Base-by-base conservation (phyloP, 64 coral and sea anemone genomes). In the Platygyra sinensis region DNA sequence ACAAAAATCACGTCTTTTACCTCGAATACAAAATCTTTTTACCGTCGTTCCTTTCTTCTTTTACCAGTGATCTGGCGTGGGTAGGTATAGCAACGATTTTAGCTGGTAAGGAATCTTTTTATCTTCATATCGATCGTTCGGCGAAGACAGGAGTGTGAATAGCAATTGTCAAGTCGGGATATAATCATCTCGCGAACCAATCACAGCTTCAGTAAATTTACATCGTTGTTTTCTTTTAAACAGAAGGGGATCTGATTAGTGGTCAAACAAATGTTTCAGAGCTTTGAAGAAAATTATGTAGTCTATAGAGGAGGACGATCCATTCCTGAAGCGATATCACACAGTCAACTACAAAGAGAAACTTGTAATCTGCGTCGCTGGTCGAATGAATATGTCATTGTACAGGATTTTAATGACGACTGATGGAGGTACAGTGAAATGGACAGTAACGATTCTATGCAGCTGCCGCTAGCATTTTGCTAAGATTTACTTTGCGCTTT, bases 201-300 rank as follows among this genome's bases (percentile, higher is more conserved):
- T 80, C 78, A 80, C 14, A 50, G 6, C 16, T 38, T 77, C 36
- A 4, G 39, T 22, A 49, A 77, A 77, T 77, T 77, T 77, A 18
- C 20, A 49, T 49, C 17, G 74, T 17, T 77, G 74, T 77, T 77
- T 77, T 77, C 74, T 80, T 80, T 79, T 80, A 61, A 80, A 80
- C 50, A 80, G 61, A 80, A 19, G 78, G 16, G 52, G 78, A 80
- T 80, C 61, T 32, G 57, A 80, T 80, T 54, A 80, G 55, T 80
- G 78, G 30, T 19, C 54, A 59, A 80, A 80, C 78, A 80, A 80
- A 31, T 51, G 13, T 61, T 80, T 10, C 52, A 80, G n/a, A 60
- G 12, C 4, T 80, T 19, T 80, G 12, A 80, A 60, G 52, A 29
- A 57, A 80, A 80, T 80, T 20, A 31, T 80, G 22, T 69, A 11